Evolutionary conservation across 92 coral and sea anemone genomes (phyloP), one percentile per base, ranked within the genome.

Genomic region (Phenganax subtilis): DNA sequence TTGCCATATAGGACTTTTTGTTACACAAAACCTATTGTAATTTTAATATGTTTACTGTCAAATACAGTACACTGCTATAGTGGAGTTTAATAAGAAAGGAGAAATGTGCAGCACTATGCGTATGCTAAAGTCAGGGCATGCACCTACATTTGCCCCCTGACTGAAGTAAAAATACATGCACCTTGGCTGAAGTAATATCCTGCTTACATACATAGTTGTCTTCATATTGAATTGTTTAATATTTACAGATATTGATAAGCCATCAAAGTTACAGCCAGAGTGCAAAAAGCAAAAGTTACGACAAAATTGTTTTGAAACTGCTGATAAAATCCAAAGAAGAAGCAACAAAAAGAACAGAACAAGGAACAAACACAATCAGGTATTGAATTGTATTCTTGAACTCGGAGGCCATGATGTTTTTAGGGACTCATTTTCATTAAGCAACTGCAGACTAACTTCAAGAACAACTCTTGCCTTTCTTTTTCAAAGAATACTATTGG

Each of bases 231-330:
- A 37, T 37, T 37, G 47, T 37, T 37, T 37, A 5, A 37, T 37
- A 37, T 37, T 37, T 37, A 37, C 47, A 37, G 47, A 37, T 37
- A 37, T 37, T 37, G 47, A 37, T 37, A 37, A 37, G 47, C 47
- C 47, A 37, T 37, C 47, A 37, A 37, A 37, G 47, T 37, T 37
- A 37, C 47, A 37, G 30, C 71, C 53, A 31, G 81, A 31, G 3
- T 2, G 51, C n/a, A 55, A 75, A 31, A 76, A 58, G 31, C 53
- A 37, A 4, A 76, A 76, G 59, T 76, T 76, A 52, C 37, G 12
- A 14, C 14, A 8, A 14, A 59, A 52, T 44, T 1, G 44, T 76
- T 55, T 57, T 29, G 52, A 27, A 56, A 75, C 37, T 53, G 37
- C 8, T 27, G 51, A 51, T 9, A 52, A 12, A 73, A 55, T 7